Base-by-base conservation (phyloP, 2,888 invertebrate genomes). In the Blastobasis adustella region DNA sequence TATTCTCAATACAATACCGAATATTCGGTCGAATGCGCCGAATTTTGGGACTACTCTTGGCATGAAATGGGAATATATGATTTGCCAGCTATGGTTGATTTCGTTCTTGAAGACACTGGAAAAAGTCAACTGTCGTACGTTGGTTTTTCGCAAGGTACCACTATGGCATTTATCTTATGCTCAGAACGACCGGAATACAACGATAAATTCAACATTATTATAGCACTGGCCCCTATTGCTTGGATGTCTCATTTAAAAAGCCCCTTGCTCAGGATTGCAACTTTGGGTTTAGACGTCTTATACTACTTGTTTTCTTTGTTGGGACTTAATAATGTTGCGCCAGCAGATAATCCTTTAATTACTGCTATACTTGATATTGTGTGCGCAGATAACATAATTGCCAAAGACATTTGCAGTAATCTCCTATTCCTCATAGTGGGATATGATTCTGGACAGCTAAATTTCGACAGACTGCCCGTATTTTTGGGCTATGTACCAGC, bases 11-110 rank as follows among this genome's bases (percentile, higher is more conserved):
- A 71, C 6, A 94, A 95, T 66, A 62, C 67, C 1, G 66, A 70
- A 0, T 56, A 82, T 67, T 59, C 75, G 3, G 73, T 87, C 0
- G 42, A 49, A 8, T 49, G 41, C 4, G 49, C 46, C 0, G 49
- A 73, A 9, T 93, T 90, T 65, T 93, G 93, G 93, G 79, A 91
- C 50, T 93, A 92, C 62, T 94, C 94, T 50, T 96, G 93, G 92
- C 94, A 96, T 71, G 82, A 86, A 68, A 81, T 84, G 71, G 85
- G 82, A 42, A 62, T 69, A n/a, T 58, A 71, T 53, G 85, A 86
- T 61, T 54, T 84, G 54, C 79, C 85, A 8, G 76, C 81, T 4
- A 70, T 72, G 40, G 71, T 85, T 49, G 82, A 86, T 63, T 73
- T 79, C 52, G 72, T 84, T 54, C 61, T 81, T 4, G 58, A 62